phyloP scores from a whole-genome alignment of 2,797 vertebrate genomes.

The Phaenicophaeus curvirostris region DNA sequence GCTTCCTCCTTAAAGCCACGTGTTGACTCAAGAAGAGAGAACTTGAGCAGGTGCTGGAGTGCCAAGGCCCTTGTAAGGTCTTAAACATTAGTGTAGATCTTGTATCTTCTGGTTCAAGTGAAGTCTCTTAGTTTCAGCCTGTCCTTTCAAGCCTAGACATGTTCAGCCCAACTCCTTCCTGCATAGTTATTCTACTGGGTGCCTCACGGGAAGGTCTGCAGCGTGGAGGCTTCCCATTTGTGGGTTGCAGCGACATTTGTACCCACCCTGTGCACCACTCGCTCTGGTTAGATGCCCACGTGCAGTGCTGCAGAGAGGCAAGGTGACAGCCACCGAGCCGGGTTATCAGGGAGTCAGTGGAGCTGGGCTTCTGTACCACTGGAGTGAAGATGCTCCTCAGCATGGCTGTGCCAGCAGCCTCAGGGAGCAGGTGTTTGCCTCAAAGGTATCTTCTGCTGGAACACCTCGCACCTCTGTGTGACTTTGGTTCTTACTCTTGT shows the following conservation, averaged over 20 bases:
- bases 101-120: not conserved
- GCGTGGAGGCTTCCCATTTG: not conserved
- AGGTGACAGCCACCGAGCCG: not conserved
- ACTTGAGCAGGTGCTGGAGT: not conserved
- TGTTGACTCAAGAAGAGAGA: not conserved
- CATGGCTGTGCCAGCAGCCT: rapidly evolving
- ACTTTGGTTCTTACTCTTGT: not conserved
- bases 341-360: rapidly evolving
- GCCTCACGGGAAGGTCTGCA: not conserved
- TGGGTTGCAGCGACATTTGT: not conserved
- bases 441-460: not conserved
- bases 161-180: not conserved
- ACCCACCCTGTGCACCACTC: rapidly evolving
- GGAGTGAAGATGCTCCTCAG: not conserved
- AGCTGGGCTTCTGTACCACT: not conserved
- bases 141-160: not conserved
- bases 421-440: not conserved
- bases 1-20: not conserved
- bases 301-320: not conserved
- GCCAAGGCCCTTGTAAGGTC: not conserved
- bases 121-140: not conserved
- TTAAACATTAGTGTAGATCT: not conserved
- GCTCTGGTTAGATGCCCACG: not conserved
- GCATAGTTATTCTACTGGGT: rapidly evolving
- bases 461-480: rapidly evolving